Evolutionary conservation across 1,140 invertebrate genomes (phyloP), one percentile per base, ranked within the genome.

Genomic region (Branchinecta lindahli): DNA sequence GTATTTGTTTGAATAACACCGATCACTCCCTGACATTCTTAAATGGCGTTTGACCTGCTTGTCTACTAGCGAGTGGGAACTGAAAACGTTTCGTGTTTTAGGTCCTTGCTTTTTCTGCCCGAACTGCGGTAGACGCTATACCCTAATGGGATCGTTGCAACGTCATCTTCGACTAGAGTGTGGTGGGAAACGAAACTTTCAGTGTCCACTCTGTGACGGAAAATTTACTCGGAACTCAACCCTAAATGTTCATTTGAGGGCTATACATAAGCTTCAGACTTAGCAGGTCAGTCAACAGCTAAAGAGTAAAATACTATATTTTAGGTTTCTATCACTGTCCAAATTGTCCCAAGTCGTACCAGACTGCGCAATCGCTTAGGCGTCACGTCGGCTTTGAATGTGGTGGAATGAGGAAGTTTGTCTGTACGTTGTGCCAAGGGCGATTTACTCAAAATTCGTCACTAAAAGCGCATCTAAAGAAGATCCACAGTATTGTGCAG

Each of bases 321-420:
- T 33, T 33, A 33, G 61, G 61, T 65, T 20, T n/a, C 61, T 65
- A 65, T 20, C n/a, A n/a, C 61, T 65, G 61, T 20, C 61, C 61
- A n/a, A 65, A 65, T 65, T 65, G 61, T 20, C 61, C n/a, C 61
- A n/a, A 20, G 20, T n/a, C 61, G 20, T 65, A 65, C 61, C n/a
- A n/a, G 61, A 20, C 61, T 20, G 1, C n/a, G 61, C 61, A 65
- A n/a, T n/a, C n/a, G n/a, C 61, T 65, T n/a, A 20, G n/a, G n/a
- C 61, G 61, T n/a, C 61, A 65, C 61, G 61, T 65, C 61, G n/a
- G 61, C 61, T 65, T n/a, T 20, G 61, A 65, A 20, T 65, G 61
- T 20, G 61, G 61, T 65, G n/a, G 20, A 20, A n/a, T 20, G 61
- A n/a, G n/a, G 61, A n/a, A 20, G n/a, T 65, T n/a, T 20, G 20